phyloP scores from a whole-genome alignment of 1,140 invertebrate species.

The Oncopeltus fasciatus region DNA sequence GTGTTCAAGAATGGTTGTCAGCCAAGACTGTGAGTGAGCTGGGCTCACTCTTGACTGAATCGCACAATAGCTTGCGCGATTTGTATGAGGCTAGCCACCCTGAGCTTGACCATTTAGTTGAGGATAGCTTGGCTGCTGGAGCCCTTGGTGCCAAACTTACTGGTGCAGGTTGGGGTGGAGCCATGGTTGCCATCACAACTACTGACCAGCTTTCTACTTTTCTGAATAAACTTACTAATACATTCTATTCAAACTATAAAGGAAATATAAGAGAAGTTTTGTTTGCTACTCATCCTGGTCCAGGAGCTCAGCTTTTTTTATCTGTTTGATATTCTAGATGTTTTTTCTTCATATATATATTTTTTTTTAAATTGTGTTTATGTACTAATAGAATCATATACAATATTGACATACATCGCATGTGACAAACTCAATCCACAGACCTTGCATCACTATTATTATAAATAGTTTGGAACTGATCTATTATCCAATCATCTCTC shows the following conservation, averaged over 20 bases:
- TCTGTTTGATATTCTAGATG: background rate
- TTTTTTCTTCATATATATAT: no score
- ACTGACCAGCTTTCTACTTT: slow-evolving; percentile 50
- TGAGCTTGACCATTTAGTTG: slow-evolving; percentile 70
- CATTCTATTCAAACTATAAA: slow-evolving; percentile 47
- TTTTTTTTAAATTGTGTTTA: no score
- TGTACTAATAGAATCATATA: no score
- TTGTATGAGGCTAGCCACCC: slow-evolving; percentile 91
- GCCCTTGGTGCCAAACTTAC: slow-evolving; percentile 78
- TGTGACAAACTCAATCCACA: no score
- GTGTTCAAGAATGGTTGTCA: slow-evolving; percentile 43
- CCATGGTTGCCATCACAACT: slow-evolving; percentile 72
- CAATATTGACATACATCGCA: no score
- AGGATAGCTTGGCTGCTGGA: slow-evolving; percentile 52
- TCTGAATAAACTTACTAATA: slow-evolving; percentile 49
- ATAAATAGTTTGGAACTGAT: no score
- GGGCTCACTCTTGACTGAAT: slow-evolving; percentile 74
- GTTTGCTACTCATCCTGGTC: slow-evolving; percentile 44
- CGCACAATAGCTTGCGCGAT: slow-evolving; percentile 69
- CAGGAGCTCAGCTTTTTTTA: slow-evolving; percentile 34
- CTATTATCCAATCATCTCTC: no score
- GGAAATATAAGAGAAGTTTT: slow-evolving; percentile 33
- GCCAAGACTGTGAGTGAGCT: slow-evolving; percentile 38
- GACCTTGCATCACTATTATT: no score
- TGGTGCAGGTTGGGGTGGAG: slow-evolving; percentile 94